phyloP scores from a whole-genome alignment of 2,113 vertebrate species.

The Epinephelus cyanopodus region DNA sequence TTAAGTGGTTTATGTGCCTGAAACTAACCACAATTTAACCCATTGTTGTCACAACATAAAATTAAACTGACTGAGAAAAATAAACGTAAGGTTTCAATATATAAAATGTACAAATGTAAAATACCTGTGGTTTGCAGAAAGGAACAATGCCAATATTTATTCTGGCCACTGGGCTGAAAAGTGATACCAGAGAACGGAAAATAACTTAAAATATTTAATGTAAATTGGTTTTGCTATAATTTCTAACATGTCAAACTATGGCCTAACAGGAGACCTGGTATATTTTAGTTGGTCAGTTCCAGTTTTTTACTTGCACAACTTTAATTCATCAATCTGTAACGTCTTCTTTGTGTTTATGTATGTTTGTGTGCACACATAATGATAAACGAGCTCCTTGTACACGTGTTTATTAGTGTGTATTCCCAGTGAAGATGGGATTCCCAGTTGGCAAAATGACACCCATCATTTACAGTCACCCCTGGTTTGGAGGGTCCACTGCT shows the following conservation, averaged over 20 bases:
- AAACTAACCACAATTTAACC: no score
- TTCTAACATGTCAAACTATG: neutral
- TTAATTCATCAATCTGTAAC: neutral
- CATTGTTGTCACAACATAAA: no score
- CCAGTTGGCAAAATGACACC: constrained; percentile 33
- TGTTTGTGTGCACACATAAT: neutral
- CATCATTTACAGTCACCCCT: constrained; percentile 57
- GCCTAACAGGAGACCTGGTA: neutral
- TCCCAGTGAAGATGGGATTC: constrained; percentile 22
- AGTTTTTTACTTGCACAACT: neutral
- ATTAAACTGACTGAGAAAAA: no score
- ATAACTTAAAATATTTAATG: no score
- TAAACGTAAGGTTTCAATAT: no score
- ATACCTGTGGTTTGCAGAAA: no score
- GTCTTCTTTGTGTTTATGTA: constrained; percentile 1
- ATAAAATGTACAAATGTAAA: no score
- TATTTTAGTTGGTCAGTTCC: neutral
- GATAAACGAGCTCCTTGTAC: constrained; percentile 51
- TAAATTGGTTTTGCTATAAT: no score
- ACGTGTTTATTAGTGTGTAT: constrained; percentile 28
- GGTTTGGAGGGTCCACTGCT: constrained; percentile 30
- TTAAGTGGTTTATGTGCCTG: no score
- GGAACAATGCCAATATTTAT: no score
- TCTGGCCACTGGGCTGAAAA: no score
- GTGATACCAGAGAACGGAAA: no score